Evolutionary conservation across 2,113 vertebrate genomes (phyloP).

Genomic region (Esox niger): DNA sequence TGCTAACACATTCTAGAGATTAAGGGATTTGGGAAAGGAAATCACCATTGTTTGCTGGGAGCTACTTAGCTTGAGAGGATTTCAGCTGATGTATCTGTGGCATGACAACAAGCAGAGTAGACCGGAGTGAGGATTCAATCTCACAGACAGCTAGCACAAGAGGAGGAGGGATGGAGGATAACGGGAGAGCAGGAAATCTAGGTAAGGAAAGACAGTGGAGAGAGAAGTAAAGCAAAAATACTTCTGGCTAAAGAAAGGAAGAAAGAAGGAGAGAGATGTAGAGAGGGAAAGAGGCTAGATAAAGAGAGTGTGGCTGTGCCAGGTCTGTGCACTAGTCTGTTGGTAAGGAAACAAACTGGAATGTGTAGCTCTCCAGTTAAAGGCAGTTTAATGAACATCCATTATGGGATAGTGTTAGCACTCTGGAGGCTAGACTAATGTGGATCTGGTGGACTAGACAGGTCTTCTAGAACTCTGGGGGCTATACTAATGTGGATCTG

Average conservation of each 20-base stretch:
- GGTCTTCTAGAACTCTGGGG: no score
- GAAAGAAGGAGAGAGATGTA: conserved; percentile 7
- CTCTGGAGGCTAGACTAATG: neutral
- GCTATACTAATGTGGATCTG: neutral
- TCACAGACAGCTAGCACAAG: neutral
- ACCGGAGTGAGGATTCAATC: neutral
- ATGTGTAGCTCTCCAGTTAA: conserved; percentile 71
- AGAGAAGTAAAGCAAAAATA: neutral
- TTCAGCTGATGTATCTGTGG: conserved; percentile 7
- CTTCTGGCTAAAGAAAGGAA: neutral
- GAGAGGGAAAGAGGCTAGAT: conserved; percentile 21
- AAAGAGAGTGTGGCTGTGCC: conserved; percentile 32
- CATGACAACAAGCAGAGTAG: conserved; percentile 14
- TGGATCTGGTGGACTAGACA: no score
- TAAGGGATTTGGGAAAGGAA: conserved; percentile 18
- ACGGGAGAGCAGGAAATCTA: neutral
- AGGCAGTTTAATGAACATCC: conserved; percentile 72
- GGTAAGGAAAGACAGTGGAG: neutral
- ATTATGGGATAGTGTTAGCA: conserved; percentile 3
- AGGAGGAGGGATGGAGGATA: neutral
- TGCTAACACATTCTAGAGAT: conserved; percentile 17
- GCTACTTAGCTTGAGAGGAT: conserved; percentile 18
- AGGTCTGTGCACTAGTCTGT: conserved; percentile 63
- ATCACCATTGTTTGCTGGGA: conserved; percentile 15
- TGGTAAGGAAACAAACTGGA: conserved; percentile 70